Evolutionary conservation across 1,140 invertebrate genomes (phyloP).

Genomic region (Ceratitis capitata): DNA sequence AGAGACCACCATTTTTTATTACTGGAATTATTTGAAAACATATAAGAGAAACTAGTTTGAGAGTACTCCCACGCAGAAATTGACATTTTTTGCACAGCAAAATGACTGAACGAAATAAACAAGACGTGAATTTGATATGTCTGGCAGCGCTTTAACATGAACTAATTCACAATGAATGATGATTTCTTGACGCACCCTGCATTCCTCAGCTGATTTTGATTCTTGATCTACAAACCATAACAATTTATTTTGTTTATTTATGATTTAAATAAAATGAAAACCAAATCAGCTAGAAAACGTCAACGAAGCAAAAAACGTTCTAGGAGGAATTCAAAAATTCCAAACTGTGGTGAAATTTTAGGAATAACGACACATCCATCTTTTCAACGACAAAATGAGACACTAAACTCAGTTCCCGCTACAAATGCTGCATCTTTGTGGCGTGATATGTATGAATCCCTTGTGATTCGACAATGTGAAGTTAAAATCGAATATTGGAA

Average conservation of each 20-base stretch:
- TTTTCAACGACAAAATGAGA: too few species aligned
- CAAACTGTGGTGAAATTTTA: background rate
- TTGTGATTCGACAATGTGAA: background rate
- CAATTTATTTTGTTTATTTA: background rate
- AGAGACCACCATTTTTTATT: too few species aligned
- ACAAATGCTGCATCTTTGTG: background rate
- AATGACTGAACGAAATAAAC: too few species aligned
- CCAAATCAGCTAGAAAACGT: background rate
- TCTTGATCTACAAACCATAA: background rate
- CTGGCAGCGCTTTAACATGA: too few species aligned
- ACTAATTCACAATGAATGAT: background rate
- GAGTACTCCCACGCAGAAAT: too few species aligned
- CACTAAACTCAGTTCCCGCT: background rate
- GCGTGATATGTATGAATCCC: background rate
- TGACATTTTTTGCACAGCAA: too few species aligned
- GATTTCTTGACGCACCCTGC: background rate
- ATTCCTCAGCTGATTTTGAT: background rate
- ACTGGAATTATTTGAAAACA: too few species aligned
- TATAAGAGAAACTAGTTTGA: too few species aligned
- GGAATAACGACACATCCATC: background rate
- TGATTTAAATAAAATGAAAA: constrained; percentile 22
- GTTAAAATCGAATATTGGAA: constrained; percentile 6
- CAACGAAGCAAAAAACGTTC: background rate
- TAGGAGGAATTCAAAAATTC: constrained; percentile 3
- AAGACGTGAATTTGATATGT: too few species aligned